These are phyloP conservation scores for Sesia bembeciformis DNA, from an alignment of 2,888 invertebrate genomes.

Conservation along the genomic window DNA sequence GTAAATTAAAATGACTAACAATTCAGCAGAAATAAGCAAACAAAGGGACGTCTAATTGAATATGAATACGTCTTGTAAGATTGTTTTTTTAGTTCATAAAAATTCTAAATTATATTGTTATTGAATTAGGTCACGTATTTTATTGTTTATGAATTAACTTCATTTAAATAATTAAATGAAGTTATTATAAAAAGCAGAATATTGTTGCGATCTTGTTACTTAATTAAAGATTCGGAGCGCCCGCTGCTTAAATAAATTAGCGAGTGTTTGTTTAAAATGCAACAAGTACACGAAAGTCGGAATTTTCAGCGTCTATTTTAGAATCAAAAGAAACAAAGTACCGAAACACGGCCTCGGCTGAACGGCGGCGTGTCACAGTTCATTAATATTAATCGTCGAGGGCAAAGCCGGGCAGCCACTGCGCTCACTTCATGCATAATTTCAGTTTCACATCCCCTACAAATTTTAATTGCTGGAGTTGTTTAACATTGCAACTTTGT, in stretches of 20 bases:
- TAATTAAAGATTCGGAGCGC: neutral
- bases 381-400: conserved; percentile 66
- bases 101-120: no score
- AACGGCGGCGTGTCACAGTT: conserved; percentile 59
- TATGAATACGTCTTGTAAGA: no score
- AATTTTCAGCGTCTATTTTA: conserved; percentile 46
- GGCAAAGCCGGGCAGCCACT: conserved; percentile 44
- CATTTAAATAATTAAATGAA: no score
- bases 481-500: conserved; percentile 37
- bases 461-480: conserved; percentile 62
- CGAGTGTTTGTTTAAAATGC: neutral
- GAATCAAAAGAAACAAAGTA: conserved; percentile 59
- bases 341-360: conserved; percentile 29
- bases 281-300: neutral
- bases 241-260: neutral
- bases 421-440: conserved; percentile 62
- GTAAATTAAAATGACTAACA: no score
- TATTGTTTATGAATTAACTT: no score
- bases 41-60: no score
- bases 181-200: no score
- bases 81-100: no score
- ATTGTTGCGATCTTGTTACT: no score
- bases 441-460: conserved; percentile 41
- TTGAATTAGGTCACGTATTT: no score
- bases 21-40: no score